Conservation (phyloP, 2,888 invertebrate species). For the Calephelis perditalis region DNA sequence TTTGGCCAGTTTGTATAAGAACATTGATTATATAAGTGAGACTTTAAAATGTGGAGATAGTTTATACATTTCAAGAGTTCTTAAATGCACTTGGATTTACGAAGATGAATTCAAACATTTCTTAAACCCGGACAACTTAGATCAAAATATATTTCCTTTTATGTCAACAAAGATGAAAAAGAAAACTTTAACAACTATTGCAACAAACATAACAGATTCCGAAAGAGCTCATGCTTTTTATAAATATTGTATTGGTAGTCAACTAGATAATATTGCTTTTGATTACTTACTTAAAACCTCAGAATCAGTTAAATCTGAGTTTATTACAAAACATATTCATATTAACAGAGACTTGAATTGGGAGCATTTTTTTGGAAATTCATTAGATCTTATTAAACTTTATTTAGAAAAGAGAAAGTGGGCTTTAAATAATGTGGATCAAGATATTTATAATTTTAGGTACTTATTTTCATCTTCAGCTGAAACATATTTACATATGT, state of each 20-base stretch:
- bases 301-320: slow-evolving; percentile 2
- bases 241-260: slow-evolving; percentile 1
- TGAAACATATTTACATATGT: slow-evolving; percentile 4
- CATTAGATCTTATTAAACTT: background rate
- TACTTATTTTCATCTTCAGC: slow-evolving; percentile 5
- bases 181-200: slow-evolving; percentile 42
- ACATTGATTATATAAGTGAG: slow-evolving; percentile 47
- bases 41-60: slow-evolving; percentile 48
- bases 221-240: slow-evolving; percentile 5
- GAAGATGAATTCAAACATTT: slow-evolving; percentile 33
- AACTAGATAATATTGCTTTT: slow-evolving; percentile 6
- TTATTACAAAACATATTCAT: background rate
- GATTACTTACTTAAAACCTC: background rate
- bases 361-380: slow-evolving; percentile 6
- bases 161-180: slow-evolving; percentile 55
- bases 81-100: slow-evolving; percentile 50
- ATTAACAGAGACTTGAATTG: background rate
- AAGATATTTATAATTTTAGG: background rate
- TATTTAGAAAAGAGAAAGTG: slow-evolving; percentile 2
- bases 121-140: slow-evolving; percentile 45
- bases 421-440: background rate
- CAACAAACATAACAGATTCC: slow-evolving; percentile 21
- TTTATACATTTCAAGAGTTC: slow-evolving; percentile 45
- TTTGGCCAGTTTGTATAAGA: slow-evolving; percentile 47
- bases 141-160: slow-evolving; percentile 45